Percentiles rank a stretch among this genome's conserved stretches.
Conservation (phyloP, 2,113 vertebrate species). For the Aspiorhynchus laticeps region DNA sequence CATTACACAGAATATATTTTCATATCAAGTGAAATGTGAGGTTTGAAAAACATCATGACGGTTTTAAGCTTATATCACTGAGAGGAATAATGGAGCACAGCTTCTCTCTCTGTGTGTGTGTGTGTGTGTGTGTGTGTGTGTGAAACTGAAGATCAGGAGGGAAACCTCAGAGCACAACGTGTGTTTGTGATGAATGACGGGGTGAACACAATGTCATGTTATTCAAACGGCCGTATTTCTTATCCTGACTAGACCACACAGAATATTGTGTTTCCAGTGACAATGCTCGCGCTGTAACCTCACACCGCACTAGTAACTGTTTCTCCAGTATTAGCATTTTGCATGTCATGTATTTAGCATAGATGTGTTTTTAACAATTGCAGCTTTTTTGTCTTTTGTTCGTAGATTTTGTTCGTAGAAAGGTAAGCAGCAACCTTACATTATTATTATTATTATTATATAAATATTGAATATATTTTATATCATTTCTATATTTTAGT, state of each 20-base stretch:
- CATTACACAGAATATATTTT: conserved; percentile 55
- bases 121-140: conserved; percentile 18
- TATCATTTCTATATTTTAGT: no score
- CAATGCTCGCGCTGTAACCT: conserved; percentile 21
- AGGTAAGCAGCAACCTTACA: background rate
- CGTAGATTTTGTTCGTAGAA: background rate
- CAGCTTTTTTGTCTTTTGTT: background rate
- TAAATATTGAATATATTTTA: no score
- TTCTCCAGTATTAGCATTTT: conserved; percentile 25
- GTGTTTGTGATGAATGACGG: conserved; percentile 51
- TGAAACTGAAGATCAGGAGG: conserved; percentile 50
- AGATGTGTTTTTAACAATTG: background rate
- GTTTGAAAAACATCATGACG: conserved; percentile 47
- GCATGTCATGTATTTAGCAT: conserved; percentile 43
- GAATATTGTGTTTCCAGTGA: conserved; percentile 31
- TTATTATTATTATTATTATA: no score
- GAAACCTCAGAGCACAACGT: conserved; percentile 52
- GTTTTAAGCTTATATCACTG: background rate
- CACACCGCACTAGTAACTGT: background rate
- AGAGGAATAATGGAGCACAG: conserved; percentile 32
- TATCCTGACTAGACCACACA: conserved; percentile 35
- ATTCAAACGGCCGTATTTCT: conserved; percentile 48
- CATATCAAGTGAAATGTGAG: conserved; percentile 60
- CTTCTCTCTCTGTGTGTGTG: conserved; percentile 12
- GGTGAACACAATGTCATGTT: conserved; percentile 49